Conservation (phyloP, 2,113 vertebrate genomes). For the Scytalopus superciliaris region DNA sequence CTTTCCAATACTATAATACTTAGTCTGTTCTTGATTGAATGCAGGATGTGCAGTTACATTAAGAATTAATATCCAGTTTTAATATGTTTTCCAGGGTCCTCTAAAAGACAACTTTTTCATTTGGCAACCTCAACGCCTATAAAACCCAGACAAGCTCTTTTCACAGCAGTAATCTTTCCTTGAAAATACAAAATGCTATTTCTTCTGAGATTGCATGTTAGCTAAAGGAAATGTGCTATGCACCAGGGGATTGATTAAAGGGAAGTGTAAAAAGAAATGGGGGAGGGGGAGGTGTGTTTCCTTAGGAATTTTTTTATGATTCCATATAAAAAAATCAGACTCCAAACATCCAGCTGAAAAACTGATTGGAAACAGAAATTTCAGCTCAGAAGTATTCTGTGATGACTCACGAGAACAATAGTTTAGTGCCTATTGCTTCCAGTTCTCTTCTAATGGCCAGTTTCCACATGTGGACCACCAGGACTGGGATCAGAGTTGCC, state of each 20-base stretch:
- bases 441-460: constrained; percentile 26
- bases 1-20: background rate
- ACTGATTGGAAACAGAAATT: constrained; percentile 45
- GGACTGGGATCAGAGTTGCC: constrained; percentile 31
- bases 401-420: constrained; percentile 39
- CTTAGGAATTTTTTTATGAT: background rate
- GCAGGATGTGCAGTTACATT: background rate
- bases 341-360: background rate
- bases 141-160: background rate
- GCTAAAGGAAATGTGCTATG: constrained; percentile 12
- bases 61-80: constrained; percentile 40
- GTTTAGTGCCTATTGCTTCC: constrained; percentile 36
- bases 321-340: background rate
- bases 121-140: background rate
- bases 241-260: background rate
- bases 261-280: background rate
- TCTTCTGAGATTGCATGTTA: background rate
- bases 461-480: constrained; percentile 52
- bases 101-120: background rate
- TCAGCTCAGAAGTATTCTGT: background rate
- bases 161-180: background rate
- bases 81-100: constrained; percentile 19
- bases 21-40: background rate
- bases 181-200: background rate
- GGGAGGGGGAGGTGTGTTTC: background rate